Evolutionary conservation across 2,797 vertebrate genomes (phyloP).

Genomic region (Hapalemur alaotrensis): DNA sequence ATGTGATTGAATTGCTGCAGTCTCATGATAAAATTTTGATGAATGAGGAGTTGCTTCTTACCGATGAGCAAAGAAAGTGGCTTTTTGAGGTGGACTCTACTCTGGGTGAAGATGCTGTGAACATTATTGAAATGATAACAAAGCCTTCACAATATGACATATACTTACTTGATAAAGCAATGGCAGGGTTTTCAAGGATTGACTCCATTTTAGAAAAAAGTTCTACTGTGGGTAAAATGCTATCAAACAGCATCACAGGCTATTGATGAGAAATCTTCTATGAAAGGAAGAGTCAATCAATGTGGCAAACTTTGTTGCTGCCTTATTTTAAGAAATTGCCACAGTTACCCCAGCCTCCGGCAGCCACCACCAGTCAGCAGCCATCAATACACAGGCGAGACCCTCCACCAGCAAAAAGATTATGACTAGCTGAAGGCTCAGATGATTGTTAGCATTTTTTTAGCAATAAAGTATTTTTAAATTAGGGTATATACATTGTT

Average conservation of each 20-base stretch:
- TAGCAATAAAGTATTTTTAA: not conserved
- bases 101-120: not conserved
- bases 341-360: not conserved
- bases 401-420: not conserved
- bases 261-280: not conserved
- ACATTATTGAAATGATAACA: not conserved
- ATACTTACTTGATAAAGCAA: not conserved
- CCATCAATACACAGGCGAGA: not conserved
- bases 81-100: not conserved
- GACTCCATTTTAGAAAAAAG: not conserved
- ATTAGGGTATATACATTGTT: not conserved
- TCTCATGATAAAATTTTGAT: too few relatives aligned
- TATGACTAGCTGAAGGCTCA: not conserved
- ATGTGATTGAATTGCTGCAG: too few relatives aligned
- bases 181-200: not conserved
- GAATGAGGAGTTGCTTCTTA: too few relatives aligned
- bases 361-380: not conserved
- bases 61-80: not conserved
- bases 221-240: not conserved
- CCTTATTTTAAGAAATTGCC: not conserved
- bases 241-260: not conserved
- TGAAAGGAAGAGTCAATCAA: not conserved
- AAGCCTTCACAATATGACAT: not conserved
- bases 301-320: not conserved
- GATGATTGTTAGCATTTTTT: not conserved